phyloP scores from a whole-genome alignment of 2,113 vertebrate genomes.

The Crypturellus undulatus region DNA sequence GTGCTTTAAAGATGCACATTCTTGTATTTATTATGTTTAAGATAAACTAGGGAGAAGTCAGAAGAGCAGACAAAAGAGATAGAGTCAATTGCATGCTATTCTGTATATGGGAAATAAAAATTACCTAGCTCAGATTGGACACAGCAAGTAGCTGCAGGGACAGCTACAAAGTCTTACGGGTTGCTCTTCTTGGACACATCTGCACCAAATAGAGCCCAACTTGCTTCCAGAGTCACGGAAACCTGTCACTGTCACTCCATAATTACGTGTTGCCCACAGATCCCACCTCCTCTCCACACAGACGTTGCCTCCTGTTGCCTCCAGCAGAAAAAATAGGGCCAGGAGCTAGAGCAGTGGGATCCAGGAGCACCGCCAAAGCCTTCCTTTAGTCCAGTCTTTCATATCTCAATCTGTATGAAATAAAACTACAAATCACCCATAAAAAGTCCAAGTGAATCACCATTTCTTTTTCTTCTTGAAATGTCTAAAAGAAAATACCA shows the following conservation, averaged over 20 bases:
- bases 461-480: too few relatives aligned
- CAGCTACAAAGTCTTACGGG: background rate
- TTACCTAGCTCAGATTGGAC: background rate
- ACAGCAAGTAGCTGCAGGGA: accelerated
- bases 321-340: background rate
- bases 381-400: background rate
- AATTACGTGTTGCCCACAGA: background rate
- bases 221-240: background rate
- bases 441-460: background rate
- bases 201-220: too few relatives aligned
- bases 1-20: conserved; percentile 66
- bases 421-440: background rate
- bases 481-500: background rate
- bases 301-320: background rate
- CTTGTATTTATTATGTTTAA: background rate
- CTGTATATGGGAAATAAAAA: accelerated
- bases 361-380: background rate
- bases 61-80: background rate
- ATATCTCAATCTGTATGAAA: background rate
- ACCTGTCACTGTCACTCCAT: background rate
- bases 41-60: accelerated
- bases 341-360: background rate
- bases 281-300: background rate
- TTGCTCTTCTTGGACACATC: background rate
- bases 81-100: background rate